A percentile compares a stretch with the other conserved stretches of the same genome.
Evolutionary conservation across 2,888 invertebrate genomes (phyloP).

Genomic region (Eupithecia exiguata): DNA sequence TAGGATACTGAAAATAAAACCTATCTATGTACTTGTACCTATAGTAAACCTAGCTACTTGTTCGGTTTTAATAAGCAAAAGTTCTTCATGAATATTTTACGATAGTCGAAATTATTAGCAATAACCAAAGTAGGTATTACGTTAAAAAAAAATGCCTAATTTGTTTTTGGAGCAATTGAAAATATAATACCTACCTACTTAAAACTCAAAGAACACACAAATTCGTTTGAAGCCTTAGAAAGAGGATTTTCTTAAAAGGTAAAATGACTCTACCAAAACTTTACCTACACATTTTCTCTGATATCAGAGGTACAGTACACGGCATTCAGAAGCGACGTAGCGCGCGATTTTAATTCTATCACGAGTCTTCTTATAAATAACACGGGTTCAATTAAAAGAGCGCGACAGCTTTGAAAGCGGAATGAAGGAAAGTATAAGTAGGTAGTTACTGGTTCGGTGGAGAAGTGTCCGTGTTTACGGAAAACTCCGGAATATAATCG

Average conservation of each 20-base stretch:
- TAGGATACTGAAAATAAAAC: no score
- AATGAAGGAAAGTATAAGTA: slow-evolving; percentile 74
- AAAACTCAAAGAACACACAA: slow-evolving; percentile 59
- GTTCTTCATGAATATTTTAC: no score
- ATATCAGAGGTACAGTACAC: slow-evolving; percentile 50
- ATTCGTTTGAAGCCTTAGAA: slow-evolving; percentile 75
- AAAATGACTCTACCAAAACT: slow-evolving; percentile 71
- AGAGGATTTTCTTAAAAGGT: slow-evolving; percentile 70
- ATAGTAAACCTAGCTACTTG: not conserved
- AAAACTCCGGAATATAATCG: slow-evolving; percentile 83
- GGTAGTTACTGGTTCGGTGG: slow-evolving; percentile 58
- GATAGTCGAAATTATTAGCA: not conserved
- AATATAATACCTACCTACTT: slow-evolving; percentile 49
- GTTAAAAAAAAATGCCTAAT: slow-evolving; percentile 18
- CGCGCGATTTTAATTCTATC: slow-evolving; percentile 81
- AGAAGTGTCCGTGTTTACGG: slow-evolving; percentile 81
- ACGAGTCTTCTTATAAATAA: slow-evolving; percentile 80
- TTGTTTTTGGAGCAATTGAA: slow-evolving; percentile 10
- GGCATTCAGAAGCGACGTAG: slow-evolving; percentile 70
- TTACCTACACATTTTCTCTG: slow-evolving; percentile 70
- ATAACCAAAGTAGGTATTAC: not conserved
- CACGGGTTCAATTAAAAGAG: slow-evolving; percentile 80
- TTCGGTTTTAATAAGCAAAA: not conserved
- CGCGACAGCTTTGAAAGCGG: slow-evolving; percentile 78
- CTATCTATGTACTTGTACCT: no score